Evolutionary conservation across 2,113 vertebrate species (phyloP).

Genomic region (Aramus guarauna): DNA sequence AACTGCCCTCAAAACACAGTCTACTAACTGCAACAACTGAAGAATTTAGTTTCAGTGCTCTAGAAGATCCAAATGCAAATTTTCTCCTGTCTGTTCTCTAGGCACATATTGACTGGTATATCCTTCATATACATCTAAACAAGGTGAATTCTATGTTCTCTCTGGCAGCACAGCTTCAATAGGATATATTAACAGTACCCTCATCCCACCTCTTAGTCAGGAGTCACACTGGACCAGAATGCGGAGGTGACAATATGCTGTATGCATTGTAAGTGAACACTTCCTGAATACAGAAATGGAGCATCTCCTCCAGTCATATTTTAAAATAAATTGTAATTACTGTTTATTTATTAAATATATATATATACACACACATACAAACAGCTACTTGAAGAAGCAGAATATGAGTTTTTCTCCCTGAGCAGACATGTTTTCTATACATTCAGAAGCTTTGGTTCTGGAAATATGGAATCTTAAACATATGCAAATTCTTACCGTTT

Average conservation of each 20-base stretch:
- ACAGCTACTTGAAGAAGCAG: background rate
- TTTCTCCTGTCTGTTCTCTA: background rate
- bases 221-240: background rate
- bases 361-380: no score
- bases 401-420: background rate
- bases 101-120: background rate
- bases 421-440: background rate
- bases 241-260: background rate
- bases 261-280: background rate
- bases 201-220: background rate
- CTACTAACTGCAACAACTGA: background rate
- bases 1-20: background rate
- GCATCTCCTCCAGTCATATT: background rate
- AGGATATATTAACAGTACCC: background rate
- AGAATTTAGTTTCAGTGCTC: background rate
- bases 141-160: background rate
- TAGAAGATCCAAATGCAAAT: background rate
- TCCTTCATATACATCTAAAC: background rate
- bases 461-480: background rate
- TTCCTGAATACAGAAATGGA: background rate
- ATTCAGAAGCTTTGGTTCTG: background rate
- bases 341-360: background rate
- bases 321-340: background rate
- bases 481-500: background rate
- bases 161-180: background rate